These are phyloP conservation scores for Aplochiton taeniatus DNA, from an alignment of 2,797 vertebrate species.

Conservation along the genomic window DNA sequence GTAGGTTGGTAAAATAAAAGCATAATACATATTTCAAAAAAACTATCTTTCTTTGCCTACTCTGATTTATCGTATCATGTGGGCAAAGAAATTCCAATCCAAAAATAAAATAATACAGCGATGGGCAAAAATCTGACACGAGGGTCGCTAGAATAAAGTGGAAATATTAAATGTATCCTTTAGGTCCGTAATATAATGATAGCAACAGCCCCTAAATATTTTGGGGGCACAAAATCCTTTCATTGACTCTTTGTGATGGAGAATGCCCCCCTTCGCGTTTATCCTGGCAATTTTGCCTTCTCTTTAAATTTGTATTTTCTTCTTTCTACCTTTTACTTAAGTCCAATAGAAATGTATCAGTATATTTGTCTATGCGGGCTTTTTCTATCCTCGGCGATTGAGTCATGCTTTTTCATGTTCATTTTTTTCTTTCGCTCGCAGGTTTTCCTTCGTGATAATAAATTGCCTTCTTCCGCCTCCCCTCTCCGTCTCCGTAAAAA, in stretches of 20 bases:
- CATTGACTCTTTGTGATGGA: conserved; percentile 80
- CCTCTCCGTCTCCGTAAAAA: conserved; percentile 69
- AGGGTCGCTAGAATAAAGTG: conserved; percentile 51
- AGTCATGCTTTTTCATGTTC: conserved; percentile 72
- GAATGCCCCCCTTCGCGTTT: conserved; percentile 75
- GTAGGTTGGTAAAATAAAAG: conserved; percentile 9
- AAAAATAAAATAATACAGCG: conserved; percentile 42
- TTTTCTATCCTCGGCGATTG: conserved; percentile 70
- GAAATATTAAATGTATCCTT: conserved; percentile 64
- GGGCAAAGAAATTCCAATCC: conserved; percentile 21
- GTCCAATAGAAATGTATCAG: conserved; percentile 73
- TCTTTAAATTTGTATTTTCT: conserved; percentile 68
- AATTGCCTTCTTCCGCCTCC: conserved; percentile 78
- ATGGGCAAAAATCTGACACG: conserved; percentile 52
- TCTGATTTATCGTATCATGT: conserved; percentile 28
- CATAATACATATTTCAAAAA: conserved; percentile 30
- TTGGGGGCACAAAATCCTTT: conserved; percentile 68
- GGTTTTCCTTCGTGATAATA: conserved; percentile 64
- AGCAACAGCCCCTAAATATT: conserved; percentile 64
- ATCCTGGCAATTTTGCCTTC: conserved; percentile 66
- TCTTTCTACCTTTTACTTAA: conserved; percentile 71
- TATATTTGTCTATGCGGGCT: conserved; percentile 71
- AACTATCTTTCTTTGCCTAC: conserved; percentile 38
- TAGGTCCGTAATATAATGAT: conserved; percentile 57
- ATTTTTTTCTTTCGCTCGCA: conserved; percentile 61